These are phyloP conservation scores for Drosophila antonietae DNA, from an alignment of 2,888 invertebrate species.

Conservation along the genomic window DNA sequence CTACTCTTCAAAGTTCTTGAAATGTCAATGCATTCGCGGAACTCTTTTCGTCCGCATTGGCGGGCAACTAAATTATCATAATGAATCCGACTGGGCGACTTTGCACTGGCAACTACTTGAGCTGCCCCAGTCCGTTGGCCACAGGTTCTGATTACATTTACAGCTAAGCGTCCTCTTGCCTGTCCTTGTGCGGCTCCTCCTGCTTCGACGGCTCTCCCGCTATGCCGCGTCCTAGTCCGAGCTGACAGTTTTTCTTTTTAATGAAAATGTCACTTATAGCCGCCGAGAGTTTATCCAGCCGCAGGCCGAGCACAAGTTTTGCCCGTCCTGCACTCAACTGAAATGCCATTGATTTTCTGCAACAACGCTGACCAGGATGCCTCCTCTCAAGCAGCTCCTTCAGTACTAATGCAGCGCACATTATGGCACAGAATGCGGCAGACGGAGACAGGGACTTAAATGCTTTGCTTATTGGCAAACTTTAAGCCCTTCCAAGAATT, in stretches of 20 bases:
- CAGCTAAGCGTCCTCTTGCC: slow-evolving; percentile 38
- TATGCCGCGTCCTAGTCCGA: not conserved
- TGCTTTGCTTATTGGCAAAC: slow-evolving; percentile 53
- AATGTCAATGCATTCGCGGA: slow-evolving; percentile 70
- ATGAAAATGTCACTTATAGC: slow-evolving; percentile 76
- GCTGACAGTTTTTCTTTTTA: slow-evolving; percentile 64
- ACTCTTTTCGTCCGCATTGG: slow-evolving; percentile 18
- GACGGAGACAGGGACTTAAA: slow-evolving; percentile 29
- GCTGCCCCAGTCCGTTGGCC: slow-evolving; percentile 38
- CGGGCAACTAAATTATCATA: slow-evolving; percentile 76
- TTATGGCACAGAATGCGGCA: slow-evolving; percentile 20
- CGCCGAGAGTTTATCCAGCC: slow-evolving; percentile 48
- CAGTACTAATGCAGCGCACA: slow-evolving; percentile 49
- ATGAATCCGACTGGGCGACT: slow-evolving; percentile 73
- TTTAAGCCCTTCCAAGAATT: slow-evolving; percentile 61
- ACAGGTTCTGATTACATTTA: slow-evolving; percentile 38
- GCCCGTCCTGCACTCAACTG: slow-evolving; percentile 40
- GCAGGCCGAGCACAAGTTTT: slow-evolving; percentile 51
- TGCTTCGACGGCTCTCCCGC: not conserved
- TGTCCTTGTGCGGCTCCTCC: slow-evolving; percentile 12
- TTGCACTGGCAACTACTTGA: slow-evolving; percentile 72
- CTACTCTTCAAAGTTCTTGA: slow-evolving; percentile 71
- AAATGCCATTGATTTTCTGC: slow-evolving; percentile 71
- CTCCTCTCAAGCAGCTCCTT: slow-evolving; percentile 28
- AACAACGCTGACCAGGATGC: slow-evolving; percentile 62